Conservation (phyloP, 2,888 invertebrate species). For the Pseudococcus longispinus region DNA sequence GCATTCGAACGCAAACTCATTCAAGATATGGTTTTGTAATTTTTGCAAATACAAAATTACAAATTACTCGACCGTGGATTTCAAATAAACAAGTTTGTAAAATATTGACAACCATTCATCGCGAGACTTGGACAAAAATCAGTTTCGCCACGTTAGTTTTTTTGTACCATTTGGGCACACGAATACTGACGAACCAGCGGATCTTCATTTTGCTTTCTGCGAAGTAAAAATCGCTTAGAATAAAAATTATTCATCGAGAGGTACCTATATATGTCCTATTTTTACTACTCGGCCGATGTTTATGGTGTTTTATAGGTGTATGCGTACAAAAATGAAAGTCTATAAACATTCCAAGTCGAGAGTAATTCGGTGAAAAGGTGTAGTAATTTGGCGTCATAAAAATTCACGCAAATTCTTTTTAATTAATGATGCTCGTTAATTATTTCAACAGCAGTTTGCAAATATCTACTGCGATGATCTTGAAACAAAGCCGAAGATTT, state of each 20-base stretch:
- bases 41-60: slow-evolving; percentile 4
- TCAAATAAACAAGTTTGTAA: background rate
- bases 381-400: slow-evolving; percentile 24
- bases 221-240: background rate
- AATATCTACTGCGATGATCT: background rate
- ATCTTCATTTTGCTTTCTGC: background rate
- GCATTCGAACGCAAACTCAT: background rate
- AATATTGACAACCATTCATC: slow-evolving; percentile 22
- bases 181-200: background rate
- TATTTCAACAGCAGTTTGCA: background rate
- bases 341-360: background rate
- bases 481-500: background rate
- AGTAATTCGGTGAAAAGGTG: background rate
- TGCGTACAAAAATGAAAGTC: slow-evolving; percentile 39
- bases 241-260: background rate
- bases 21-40: background rate
- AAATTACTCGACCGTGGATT: background rate
- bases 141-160: background rate
- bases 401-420: slow-evolving; percentile 30
- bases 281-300: background rate
- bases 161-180: background rate
- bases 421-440: slow-evolving; percentile 36
- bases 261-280: background rate
- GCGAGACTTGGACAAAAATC: background rate
- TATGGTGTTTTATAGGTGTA: background rate